Conservation (phyloP, 1,140 invertebrate genomes). For the Lethocerus indicus region DNA sequence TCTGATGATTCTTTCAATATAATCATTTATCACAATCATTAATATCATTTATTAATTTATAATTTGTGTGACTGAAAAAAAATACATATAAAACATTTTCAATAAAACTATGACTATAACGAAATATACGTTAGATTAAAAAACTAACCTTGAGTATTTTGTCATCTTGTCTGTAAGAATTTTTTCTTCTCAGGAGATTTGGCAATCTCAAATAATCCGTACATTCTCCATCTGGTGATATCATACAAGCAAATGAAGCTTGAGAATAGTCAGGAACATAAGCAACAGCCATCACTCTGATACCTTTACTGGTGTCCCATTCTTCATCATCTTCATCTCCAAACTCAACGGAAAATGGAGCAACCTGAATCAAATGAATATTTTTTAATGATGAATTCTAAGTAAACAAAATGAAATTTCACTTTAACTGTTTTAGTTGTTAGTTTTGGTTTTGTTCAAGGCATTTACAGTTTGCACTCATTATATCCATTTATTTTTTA, state of each 20-base stretch:
- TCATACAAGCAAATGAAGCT: slow-evolving; percentile 74
- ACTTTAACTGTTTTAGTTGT: no score
- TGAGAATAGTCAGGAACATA: slow-evolving; percentile 75
- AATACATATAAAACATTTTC: no score
- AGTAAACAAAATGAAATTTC: no score
- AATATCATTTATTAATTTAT: no score
- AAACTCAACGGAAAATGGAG: slow-evolving; percentile 64
- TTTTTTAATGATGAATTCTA: neutral
- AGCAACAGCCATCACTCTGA: slow-evolving; percentile 73
- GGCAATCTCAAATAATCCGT: slow-evolving; percentile 77
- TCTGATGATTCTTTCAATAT: no score
- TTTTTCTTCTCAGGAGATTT: slow-evolving; percentile 66
- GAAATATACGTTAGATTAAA: no score
- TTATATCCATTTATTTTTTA: no score
- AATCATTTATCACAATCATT: no score
- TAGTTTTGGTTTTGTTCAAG: no score
- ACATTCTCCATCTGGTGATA: slow-evolving; percentile 80
- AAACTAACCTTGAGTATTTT: slow-evolving; percentile 41
- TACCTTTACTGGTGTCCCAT: slow-evolving; percentile 70
- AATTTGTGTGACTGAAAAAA: no score
- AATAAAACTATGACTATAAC: no score
- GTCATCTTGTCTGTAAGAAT: slow-evolving; percentile 52
- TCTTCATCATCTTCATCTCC: slow-evolving; percentile 80
- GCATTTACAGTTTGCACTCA: no score
- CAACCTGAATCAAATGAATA: slow-evolving; percentile 29